A percentile compares a stretch with the other conserved stretches of the same genome.
Conservation (phyloP, 35 echinoderm and acorn worm species). For the Apostichopus japonicus region DNA sequence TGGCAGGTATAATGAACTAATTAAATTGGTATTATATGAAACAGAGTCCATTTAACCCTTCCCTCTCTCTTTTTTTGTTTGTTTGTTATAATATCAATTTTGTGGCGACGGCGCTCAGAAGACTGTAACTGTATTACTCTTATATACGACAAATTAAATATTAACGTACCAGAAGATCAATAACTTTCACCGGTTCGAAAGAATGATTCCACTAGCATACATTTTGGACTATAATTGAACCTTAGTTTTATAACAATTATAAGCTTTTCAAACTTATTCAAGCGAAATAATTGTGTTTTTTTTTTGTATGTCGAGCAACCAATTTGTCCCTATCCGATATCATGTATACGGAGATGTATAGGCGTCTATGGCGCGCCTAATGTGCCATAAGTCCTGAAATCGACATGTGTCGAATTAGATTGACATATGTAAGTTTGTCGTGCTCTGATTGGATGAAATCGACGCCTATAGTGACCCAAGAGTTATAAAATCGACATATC, state of each 20-base stretch:
- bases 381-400: no score
- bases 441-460: no score
- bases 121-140: no score
- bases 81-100: no score
- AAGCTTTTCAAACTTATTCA: neutral
- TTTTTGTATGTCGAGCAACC: neutral
- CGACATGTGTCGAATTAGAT: no score
- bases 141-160: neutral
- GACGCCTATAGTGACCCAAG: no score
- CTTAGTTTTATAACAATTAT: neutral
- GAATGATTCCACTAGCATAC: neutral
- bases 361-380: no score
- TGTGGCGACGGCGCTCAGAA: no score
- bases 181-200: neutral
- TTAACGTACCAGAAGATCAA: neutral
- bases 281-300: neutral
- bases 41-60: neutral
- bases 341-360: no score
- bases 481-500: no score
- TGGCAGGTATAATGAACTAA: neutral
- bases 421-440: no score
- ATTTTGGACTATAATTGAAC: neutral
- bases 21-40: neutral
- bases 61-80: no score
- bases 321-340: neutral